These are phyloP conservation scores for Dysdera silvatica DNA, from an alignment of 1,140 invertebrate species.

Conservation along the genomic window DNA sequence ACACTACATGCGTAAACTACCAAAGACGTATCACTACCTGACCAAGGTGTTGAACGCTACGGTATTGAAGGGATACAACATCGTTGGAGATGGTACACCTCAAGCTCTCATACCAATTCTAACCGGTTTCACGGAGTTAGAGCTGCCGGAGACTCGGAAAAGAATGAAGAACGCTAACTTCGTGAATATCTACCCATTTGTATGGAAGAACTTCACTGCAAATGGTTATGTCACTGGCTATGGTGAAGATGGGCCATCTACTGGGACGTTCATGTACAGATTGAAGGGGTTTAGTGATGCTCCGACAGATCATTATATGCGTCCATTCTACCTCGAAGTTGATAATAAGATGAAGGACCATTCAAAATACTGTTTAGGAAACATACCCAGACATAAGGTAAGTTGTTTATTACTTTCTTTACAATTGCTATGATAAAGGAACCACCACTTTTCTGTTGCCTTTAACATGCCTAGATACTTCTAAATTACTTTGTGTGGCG, in stretches of 20 bases:
- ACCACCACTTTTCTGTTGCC: too few relatives aligned
- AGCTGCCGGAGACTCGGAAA: slow-evolving; percentile 76
- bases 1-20: slow-evolving; percentile 77
- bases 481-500: too few relatives aligned
- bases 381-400: slow-evolving; percentile 67
- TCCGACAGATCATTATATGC: slow-evolving; percentile 85
- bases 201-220: slow-evolving; percentile 66
- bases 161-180: slow-evolving; percentile 57
- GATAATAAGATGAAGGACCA: slow-evolving; percentile 44
- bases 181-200: slow-evolving; percentile 71
- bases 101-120: slow-evolving; percentile 85
- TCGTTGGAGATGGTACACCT: slow-evolving; percentile 88
- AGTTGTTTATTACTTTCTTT: slow-evolving; percentile 6
- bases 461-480: too few relatives aligned
- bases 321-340: slow-evolving; percentile 63
- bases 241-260: slow-evolving; percentile 71
- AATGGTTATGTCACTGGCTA: slow-evolving; percentile 66
- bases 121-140: slow-evolving; percentile 73
- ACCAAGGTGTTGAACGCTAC: slow-evolving; percentile 58
- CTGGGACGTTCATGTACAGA: slow-evolving; percentile 80
- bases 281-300: slow-evolving; percentile 74
- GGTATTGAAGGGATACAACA: slow-evolving; percentile 76
- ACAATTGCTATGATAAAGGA: background rate
- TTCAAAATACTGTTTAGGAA: slow-evolving; percentile 61
- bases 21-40: slow-evolving; percentile 68